These are phyloP conservation scores for Podarcis cretensis DNA, from an alignment of 2,113 vertebrate genomes.

Conservation along the genomic window DNA sequence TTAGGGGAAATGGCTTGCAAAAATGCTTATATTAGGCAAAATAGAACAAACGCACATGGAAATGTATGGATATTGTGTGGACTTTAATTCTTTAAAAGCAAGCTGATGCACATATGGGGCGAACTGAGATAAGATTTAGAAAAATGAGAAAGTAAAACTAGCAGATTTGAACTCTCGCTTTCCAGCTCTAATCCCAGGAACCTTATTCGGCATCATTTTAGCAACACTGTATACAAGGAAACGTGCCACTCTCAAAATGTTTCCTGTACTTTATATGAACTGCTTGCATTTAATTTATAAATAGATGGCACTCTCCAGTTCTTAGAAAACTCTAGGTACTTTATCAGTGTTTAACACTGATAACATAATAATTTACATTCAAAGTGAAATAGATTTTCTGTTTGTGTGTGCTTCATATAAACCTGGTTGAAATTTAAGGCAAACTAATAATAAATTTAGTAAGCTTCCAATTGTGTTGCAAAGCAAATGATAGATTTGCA, in stretches of 20 bases:
- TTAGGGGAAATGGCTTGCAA: too few species aligned
- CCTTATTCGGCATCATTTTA: not conserved
- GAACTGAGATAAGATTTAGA: too few species aligned
- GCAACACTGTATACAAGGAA: not conserved
- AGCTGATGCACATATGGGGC: too few species aligned
- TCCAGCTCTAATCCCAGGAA: not conserved
- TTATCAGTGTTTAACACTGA: not conserved
- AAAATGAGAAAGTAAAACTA: too few species aligned
- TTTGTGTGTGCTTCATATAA: not conserved
- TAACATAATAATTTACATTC: not conserved
- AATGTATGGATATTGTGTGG: too few species aligned
- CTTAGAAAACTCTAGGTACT: not conserved
- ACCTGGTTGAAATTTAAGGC: not conserved
- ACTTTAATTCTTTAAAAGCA: too few species aligned
- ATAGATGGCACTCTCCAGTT: not conserved
- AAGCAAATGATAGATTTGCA: not conserved
- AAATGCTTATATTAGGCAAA: too few species aligned
- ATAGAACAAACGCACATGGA: too few species aligned
- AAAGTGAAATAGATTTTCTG: not conserved
- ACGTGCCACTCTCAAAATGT: not conserved
- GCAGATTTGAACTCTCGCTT: not conserved
- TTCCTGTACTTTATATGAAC: not conserved
- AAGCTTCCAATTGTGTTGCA: not conserved
- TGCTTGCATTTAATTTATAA: not conserved
- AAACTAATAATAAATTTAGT: not conserved